Conservation (phyloP, 2,113 vertebrate species). For the Emberiza fucata region DNA sequence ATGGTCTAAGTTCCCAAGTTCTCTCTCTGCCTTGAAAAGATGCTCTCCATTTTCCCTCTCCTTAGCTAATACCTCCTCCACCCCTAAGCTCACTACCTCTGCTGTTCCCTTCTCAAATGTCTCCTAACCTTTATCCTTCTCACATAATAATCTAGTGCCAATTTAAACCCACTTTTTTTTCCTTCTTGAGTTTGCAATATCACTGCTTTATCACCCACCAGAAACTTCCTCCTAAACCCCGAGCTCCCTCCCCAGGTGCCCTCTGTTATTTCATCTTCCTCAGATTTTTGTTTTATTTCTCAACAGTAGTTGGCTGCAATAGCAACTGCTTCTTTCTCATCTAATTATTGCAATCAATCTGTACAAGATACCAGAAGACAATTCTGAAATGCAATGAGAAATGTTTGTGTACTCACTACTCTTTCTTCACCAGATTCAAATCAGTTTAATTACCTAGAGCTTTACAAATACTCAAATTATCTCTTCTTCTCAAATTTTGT, state of each 20-base stretch:
- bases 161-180: rapidly evolving
- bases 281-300: neutral
- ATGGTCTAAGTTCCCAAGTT: neutral
- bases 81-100: neutral
- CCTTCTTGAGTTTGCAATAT: neutral
- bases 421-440: neutral
- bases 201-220: neutral
- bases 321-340: neutral
- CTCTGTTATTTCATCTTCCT: neutral
- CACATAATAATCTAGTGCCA: neutral
- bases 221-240: neutral
- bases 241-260: neutral
- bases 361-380: neutral
- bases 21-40: neutral
- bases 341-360: neutral
- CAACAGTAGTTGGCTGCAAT: neutral
- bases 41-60: neutral
- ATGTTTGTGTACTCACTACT: neutral
- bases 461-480: neutral
- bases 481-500: neutral
- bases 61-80: neutral
- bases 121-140: neutral
- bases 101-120: neutral
- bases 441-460: neutral
- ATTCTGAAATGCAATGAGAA: neutral